phyloP scores from a whole-genome alignment of 2,888 invertebrate species.

The Mantis religiosa region DNA sequence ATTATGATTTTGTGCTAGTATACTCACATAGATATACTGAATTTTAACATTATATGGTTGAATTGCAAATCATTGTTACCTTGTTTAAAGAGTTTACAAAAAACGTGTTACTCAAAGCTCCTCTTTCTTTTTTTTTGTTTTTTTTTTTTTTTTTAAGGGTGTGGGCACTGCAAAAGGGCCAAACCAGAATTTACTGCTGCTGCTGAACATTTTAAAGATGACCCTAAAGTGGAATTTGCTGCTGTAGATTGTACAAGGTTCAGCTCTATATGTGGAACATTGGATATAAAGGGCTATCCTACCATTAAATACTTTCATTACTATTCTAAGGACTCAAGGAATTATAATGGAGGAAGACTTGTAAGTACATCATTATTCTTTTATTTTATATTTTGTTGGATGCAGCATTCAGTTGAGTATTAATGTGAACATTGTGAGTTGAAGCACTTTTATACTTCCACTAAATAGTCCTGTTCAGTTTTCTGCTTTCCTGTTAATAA shows the following conservation, averaged over 20 bases:
- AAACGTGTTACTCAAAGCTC: too few relatives aligned
- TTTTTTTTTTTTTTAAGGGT: constrained; percentile 67
- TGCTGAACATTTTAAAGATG: constrained; percentile 69
- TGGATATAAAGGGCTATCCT: constrained; percentile 78
- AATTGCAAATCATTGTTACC: too few relatives aligned
- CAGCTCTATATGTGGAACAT: constrained; percentile 58
- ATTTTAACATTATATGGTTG: too few relatives aligned
- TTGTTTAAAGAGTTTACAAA: too few relatives aligned
- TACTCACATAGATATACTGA: too few relatives aligned
- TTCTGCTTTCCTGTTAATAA: too few relatives aligned
- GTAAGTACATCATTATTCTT: constrained; percentile 45
- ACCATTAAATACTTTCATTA: constrained; percentile 83
- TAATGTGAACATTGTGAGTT: neutral
- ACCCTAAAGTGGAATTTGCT: constrained; percentile 71
- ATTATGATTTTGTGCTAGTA: too few relatives aligned
- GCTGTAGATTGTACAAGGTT: constrained; percentile 78
- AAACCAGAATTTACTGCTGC: constrained; percentile 78
- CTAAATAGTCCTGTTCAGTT: too few relatives aligned
- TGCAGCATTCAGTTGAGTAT: neutral
- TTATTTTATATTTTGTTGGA: neutral
- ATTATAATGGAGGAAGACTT: constrained; percentile 71
- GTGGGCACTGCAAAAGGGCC: constrained; percentile 83
- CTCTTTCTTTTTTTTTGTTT: too few relatives aligned
- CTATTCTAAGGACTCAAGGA: constrained; percentile 62
- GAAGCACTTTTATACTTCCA: too few relatives aligned